Percentiles rank a stretch among this genome's conserved stretches.
These are phyloP conservation scores for Zaprionus inermis DNA, from an alignment of 1,140 invertebrate species.

Conservation along the genomic window DNA sequence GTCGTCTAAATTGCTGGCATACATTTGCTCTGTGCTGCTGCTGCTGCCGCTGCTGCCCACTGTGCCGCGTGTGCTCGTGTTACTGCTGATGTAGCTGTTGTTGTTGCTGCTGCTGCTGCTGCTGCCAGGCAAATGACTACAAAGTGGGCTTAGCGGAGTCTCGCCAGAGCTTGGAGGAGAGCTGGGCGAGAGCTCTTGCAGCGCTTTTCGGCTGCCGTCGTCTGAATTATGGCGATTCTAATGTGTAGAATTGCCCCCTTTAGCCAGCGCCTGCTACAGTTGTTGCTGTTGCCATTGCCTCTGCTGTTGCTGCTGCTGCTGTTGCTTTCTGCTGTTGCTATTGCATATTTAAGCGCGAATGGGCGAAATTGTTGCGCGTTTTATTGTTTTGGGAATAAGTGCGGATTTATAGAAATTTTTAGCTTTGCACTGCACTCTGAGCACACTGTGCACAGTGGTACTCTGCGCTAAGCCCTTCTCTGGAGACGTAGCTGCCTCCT, in stretches of 20 bases:
- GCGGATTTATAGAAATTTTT: constrained; percentile 77
- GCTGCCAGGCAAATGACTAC: constrained; percentile 75
- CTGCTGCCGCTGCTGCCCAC: constrained; percentile 44
- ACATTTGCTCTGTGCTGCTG: constrained; percentile 59
- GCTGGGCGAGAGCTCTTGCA: constrained; percentile 40
- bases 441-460: constrained; percentile 3
- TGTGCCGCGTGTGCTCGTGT: no score
- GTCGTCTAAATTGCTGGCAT: constrained; percentile 72
- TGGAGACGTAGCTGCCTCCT: constrained; percentile 8
- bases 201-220: constrained; percentile 53
- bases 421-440: constrained; percentile 35
- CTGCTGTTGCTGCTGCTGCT: constrained; percentile 20
- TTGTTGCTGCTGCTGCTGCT: constrained; percentile 33
- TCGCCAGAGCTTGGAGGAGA: constrained; percentile 12
- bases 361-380: constrained; percentile 77
- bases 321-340: constrained; percentile 26
- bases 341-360: constrained; percentile 75
- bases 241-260: constrained; percentile 48
- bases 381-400: constrained; percentile 81
- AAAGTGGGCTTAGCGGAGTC: constrained; percentile 73
- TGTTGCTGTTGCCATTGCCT: background rate
- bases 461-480: constrained; percentile 33
- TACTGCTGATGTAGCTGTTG: constrained; percentile 10
- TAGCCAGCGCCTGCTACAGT: background rate
- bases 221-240: constrained; percentile 76